Evolutionary conservation across 1,140 invertebrate species (phyloP).

Genomic region (Eufriesea mexicana): DNA sequence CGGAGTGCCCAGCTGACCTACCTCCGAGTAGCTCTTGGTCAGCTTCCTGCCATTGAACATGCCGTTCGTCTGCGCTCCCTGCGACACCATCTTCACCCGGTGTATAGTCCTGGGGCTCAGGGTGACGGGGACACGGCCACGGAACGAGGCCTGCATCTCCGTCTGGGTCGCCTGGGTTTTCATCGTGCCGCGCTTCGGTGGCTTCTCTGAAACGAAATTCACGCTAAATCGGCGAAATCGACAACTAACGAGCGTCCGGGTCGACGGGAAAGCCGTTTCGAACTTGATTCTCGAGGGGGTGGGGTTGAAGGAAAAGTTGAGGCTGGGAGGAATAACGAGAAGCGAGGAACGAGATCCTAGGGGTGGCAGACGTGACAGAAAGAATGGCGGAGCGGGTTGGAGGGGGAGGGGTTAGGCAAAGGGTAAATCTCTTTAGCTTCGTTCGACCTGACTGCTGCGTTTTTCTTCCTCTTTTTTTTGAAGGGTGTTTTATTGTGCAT

Average conservation of each 20-base stretch:
- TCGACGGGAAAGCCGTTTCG: background rate
- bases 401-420: background rate
- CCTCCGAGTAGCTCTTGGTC: conserved; percentile 93
- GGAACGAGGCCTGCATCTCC: conserved; percentile 86
- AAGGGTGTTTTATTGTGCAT: no score
- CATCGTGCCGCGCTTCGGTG: conserved; percentile 91
- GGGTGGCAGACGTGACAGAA: background rate
- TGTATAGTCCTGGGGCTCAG: conserved; percentile 88
- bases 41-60: conserved; percentile 87
- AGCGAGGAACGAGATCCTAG: background rate
- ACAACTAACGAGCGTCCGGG: background rate
- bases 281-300: background rate
- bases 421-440: background rate
- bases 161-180: conserved; percentile 97
- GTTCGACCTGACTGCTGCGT: background rate
- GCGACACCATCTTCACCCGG: conserved; percentile 91
- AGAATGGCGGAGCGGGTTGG: background rate
- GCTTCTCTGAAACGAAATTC: conserved; percentile 85
- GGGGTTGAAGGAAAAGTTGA: background rate
- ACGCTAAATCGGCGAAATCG: conserved; percentile 1
- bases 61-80: conserved; percentile 94
- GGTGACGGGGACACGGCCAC: conserved; percentile 88
- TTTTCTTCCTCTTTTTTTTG: background rate
- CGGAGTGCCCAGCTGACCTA: conserved; percentile 83
- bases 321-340: background rate